Evolutionary conservation across 2,797 vertebrate genomes (phyloP).

Genomic region (Dendrocincla fuliginosa): DNA sequence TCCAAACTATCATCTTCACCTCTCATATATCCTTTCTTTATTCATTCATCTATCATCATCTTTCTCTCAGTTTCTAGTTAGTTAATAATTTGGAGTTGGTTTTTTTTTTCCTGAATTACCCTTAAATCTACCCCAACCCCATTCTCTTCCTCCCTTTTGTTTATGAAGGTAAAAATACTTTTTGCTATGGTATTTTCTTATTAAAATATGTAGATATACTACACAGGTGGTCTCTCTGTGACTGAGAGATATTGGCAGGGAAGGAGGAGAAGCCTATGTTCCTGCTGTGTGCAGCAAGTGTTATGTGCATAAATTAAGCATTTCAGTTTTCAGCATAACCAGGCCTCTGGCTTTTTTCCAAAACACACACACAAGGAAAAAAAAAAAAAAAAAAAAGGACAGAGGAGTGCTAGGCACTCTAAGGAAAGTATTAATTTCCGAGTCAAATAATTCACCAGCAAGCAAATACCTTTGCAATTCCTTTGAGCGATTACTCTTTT

Average conservation of each 20-base stretch:
- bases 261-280: not conserved
- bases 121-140: not conserved
- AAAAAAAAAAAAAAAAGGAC: not conserved
- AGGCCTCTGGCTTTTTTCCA: not conserved
- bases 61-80: not conserved
- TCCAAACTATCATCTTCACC: not conserved
- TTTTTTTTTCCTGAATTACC: not conserved
- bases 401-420: not conserved
- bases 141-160: not conserved
- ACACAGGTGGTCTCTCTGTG: not conserved
- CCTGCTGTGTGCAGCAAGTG: constrained; percentile 10
- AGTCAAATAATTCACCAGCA: not conserved
- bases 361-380: not conserved
- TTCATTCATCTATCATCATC: not conserved
- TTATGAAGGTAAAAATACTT: not conserved
- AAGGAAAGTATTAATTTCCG: not conserved
- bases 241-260: not conserved
- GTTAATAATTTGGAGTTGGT: fast-evolving
- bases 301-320: constrained; percentile 30
- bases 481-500: not conserved
- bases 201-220: not conserved
- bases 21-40: not conserved
- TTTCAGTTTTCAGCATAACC: constrained; percentile 19
- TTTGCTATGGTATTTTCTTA: not conserved
- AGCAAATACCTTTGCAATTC: not conserved